Base-by-base conservation (phyloP, 2,797 vertebrate species). In the Spatula clypeata region DNA sequence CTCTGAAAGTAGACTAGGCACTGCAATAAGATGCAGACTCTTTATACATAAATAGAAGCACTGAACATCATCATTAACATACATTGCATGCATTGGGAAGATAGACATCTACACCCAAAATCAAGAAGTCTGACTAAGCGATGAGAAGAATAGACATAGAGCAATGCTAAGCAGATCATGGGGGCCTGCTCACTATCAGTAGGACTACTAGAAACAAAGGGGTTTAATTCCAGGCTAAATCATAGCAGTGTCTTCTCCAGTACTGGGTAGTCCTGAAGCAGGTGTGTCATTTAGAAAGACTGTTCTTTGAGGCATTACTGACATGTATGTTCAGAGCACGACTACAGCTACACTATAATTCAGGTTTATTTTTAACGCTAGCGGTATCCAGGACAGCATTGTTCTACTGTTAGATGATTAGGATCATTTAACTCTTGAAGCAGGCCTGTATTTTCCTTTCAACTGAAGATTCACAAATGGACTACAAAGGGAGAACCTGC, bases 1-100 rank as follows among this genome's bases (percentile, higher is more conserved):
- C 45, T 86, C 70, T 64, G 69, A 69, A 73, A 73, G 55, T 47
- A 91, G 61, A 20, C 40, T 60, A 82, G 57, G 40, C 81, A 67
- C 49, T 51, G 21, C 38, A 82, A 11, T 34, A 91, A 81, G 58
- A 88, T 79, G 66, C 74, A 93, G 74, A 94, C 47, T 93, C 51
- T 82, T 82, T 67, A 84, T 79, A 87, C 15, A 70, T 32, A 94
- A 89, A 94, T n/a, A 80, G 27, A 89, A 95, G 73, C 74, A 85
- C 15, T 58, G 36, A 92, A 88, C 45, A 80, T 81, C 57, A 81
- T 62, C 88, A 84, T 88, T 77, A 61, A 86, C 72, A 81, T 83
- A 91, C 65, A 64, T 34, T 91, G 38, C 15, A 17, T 58, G 40
- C 24, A 20, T 3, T 83, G 49, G 36, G 76, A 93, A 94, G 44